Evolutionary conservation across 2,113 vertebrate species (phyloP).

Genomic region (Myrmecobius fasciatus): DNA sequence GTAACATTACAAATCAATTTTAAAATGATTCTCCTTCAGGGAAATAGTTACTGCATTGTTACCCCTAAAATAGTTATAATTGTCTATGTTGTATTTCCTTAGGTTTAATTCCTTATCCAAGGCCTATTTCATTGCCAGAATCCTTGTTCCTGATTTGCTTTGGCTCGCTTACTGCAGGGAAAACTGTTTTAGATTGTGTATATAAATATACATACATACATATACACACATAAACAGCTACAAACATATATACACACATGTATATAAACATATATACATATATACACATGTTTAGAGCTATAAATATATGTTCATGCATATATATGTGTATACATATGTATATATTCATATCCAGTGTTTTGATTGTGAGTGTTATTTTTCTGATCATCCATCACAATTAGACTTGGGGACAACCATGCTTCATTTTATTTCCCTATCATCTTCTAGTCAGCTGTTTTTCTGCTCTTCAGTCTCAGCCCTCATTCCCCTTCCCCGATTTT

Average conservation of each 20-base stretch:
- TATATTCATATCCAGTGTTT: background rate
- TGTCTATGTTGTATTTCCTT: background rate
- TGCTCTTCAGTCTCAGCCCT: background rate
- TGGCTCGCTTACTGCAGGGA: background rate
- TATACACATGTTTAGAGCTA: no score
- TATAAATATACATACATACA: background rate
- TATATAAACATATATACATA: no score
- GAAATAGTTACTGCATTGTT: background rate
- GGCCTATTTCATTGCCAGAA: background rate
- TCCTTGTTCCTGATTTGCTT: background rate
- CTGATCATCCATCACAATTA: background rate
- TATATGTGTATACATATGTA: background rate
- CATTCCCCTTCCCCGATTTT: background rate
- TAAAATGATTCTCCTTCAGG: background rate
- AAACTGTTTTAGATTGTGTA: background rate
- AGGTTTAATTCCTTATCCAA: background rate
- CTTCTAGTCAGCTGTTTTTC: background rate
- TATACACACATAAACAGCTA: no score
- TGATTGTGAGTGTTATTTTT: background rate
- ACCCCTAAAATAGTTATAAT: background rate
- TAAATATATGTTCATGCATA: no score
- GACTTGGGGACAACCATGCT: background rate
- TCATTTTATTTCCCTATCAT: background rate
- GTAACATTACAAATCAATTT: background rate
- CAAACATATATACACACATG: no score